Percentiles rank a stretch among this genome's conserved stretches.
phyloP scores from a whole-genome alignment of 2,113 vertebrate species.

The Helogale parvula region DNA sequence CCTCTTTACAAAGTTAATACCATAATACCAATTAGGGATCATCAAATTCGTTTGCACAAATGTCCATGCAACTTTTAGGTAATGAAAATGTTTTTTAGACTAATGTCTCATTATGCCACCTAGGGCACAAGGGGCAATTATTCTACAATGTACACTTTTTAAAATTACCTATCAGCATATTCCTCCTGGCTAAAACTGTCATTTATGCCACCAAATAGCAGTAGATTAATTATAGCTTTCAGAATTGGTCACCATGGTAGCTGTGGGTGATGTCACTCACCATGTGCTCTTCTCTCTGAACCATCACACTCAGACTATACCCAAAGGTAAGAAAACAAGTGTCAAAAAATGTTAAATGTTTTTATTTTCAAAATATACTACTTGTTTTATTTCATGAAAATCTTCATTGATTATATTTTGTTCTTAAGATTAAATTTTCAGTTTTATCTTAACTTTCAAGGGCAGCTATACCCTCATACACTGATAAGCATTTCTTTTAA shows the following conservation, averaged over 20 bases:
- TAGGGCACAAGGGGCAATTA: neutral
- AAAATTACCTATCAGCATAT: neutral
- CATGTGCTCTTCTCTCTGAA: neutral
- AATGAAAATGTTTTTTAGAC: conserved; percentile 10
- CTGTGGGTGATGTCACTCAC: neutral
- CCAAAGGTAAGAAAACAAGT: neutral
- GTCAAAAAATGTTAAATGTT: neutral
- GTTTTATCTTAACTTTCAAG: neutral
- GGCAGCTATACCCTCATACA: neutral
- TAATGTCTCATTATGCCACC: neutral
- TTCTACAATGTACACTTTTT: neutral
- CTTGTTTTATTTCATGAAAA: neutral
- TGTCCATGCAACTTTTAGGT: neutral
- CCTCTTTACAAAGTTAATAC: conserved; percentile 66
- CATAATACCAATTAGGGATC: conserved; percentile 14
- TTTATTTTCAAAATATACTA: neutral
- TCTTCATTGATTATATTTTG: neutral
- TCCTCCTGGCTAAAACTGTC: neutral
- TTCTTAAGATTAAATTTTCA: neutral
- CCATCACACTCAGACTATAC: neutral
- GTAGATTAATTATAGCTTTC: neutral
- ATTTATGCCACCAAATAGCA: neutral
- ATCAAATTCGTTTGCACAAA: conserved; percentile 27
- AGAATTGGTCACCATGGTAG: neutral
- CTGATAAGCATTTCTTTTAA: neutral